These are phyloP conservation scores for Zapus hudsonius DNA, from an alignment of 2,113 vertebrate genomes.

Conservation along the genomic window DNA sequence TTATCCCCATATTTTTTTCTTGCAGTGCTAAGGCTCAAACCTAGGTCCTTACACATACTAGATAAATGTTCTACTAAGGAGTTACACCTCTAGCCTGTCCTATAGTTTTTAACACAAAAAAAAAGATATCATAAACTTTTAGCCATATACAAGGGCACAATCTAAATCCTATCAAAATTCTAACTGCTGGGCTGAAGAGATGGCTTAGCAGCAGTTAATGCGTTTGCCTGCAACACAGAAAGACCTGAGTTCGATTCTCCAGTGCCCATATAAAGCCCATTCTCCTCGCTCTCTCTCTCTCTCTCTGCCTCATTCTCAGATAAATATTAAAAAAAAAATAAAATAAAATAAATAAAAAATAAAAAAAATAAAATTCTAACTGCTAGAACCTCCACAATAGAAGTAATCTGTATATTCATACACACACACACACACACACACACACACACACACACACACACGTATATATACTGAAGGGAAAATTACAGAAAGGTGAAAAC, in stretches of 20 bases:
- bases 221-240: no score
- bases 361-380: constrained; percentile 24
- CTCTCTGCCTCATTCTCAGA: no score
- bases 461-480: constrained; percentile 23
- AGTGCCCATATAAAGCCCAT: no score
- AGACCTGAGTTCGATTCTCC: no score
- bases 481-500: constrained; percentile 33
- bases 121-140: background rate
- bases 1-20: background rate
- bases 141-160: background rate
- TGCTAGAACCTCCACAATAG: constrained; percentile 54
- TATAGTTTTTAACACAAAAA: background rate
- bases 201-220: no score
- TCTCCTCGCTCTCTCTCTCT: no score
- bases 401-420: background rate
- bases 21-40: no score
- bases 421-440: no score
- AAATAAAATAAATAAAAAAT: no score
- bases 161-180: constrained; percentile 62
- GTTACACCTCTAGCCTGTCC: background rate
- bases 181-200: constrained; percentile 24
- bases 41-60: background rate
- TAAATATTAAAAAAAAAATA: no score
- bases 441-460: no score
- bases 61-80: background rate